Base-by-base conservation (phyloP, 2,888 invertebrate species). In the Chymomyza procnemis region DNA sequence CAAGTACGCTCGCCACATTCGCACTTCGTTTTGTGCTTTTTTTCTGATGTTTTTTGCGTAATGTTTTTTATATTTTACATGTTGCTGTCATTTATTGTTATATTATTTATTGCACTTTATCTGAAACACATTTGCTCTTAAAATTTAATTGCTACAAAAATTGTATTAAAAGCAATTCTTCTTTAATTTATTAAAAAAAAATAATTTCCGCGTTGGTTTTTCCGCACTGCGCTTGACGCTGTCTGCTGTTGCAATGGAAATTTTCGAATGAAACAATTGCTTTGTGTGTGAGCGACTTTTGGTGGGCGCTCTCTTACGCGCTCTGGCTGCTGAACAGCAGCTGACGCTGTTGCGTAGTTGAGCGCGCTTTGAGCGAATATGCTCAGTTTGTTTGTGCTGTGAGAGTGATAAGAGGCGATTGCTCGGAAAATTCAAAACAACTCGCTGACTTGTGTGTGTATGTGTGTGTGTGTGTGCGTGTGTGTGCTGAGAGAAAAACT, bases 161-260 rank as follows among this genome's bases (percentile, higher is more conserved):
- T 16, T 30, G 26, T n/a, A 26, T 55, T 21, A 22, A 9, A n/a
- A 26, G 9, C 14, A 26, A 55, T 55, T 6, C 47, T 19, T 16
- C 47, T 48, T 12, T 47, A 12, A 58, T 68, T 65, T 73, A 55
- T 73, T 73, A 73, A 55, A 73, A n/a, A n/a, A n/a, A n/a, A n/a
- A n/a, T n/a, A n/a, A 57, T 69, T 59, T 65, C 16, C 60, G 68
- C 50, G 64, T 57, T 22, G 66, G n/a, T n/a, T 14, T 22, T 30
- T 59, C 61, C 64, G 64, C 66, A 66, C 8, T 56, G 57, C 65
- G 57, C 64, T 50, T 65, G 66, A 57, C 73, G 26, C 59, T 61
- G 47, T 26, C 46, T 64, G 57, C 65, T 68, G 71, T 71, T 74
- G 68, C 72, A 74, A 63, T 73, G 79, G 67, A 81, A 80, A 73